These are phyloP conservation scores for Brachypalpus laphriformis DNA, from an alignment of 2,888 invertebrate genomes.

Conservation along the genomic window DNA sequence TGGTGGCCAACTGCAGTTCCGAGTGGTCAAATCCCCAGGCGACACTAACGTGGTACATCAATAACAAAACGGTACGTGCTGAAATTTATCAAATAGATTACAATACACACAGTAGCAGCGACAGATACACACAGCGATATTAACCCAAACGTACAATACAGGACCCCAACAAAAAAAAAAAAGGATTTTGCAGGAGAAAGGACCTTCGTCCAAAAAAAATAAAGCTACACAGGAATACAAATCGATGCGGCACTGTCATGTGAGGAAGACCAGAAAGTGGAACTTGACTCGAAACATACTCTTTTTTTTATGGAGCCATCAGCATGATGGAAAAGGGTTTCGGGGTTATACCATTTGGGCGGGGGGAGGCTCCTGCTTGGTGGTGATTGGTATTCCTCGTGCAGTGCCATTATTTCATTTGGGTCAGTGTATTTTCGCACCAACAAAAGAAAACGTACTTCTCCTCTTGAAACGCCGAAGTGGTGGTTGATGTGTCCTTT, in stretches of 20 bases:
- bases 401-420: conserved; percentile 57
- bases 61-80: conserved; percentile 82
- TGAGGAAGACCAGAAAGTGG: conserved; percentile 47
- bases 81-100: conserved; percentile 70
- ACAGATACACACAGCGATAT: conserved; percentile 38
- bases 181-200: conserved; percentile 1
- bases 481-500: conserved; percentile 34
- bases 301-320: conserved; percentile 46
- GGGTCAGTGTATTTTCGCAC: conserved; percentile 53
- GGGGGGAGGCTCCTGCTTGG: not conserved
- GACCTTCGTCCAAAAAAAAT: not conserved
- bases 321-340: conserved; percentile 7
- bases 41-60: conserved; percentile 82
- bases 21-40: conserved; percentile 82
- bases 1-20: conserved; percentile 82
- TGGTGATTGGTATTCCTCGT: conserved; percentile 63
- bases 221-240: conserved; percentile 14
- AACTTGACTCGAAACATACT: conserved; percentile 45
- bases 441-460: conserved; percentile 41
- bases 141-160: conserved; percentile 12
- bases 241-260: conserved; percentile 60
- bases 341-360: not conserved
- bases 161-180: not conserved
- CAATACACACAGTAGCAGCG: conserved; percentile 41
- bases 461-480: not conserved